These are phyloP conservation scores for Malurus alboscapulatus DNA, from an alignment of 2,113 vertebrate species.

Conservation along the genomic window DNA sequence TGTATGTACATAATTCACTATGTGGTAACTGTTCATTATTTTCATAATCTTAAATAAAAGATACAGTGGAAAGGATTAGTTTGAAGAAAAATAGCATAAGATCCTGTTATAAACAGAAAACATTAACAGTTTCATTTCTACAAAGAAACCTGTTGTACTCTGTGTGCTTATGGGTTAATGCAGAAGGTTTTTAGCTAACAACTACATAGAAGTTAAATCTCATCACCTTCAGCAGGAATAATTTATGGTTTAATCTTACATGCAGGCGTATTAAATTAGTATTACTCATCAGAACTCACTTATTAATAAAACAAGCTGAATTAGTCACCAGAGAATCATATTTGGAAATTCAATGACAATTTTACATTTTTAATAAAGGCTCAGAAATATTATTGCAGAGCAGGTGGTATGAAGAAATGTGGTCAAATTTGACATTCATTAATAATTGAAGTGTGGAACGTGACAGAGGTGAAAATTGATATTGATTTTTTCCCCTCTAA, in stretches of 20 bases:
- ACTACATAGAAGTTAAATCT: constrained; percentile 59
- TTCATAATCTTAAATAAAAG: not conserved
- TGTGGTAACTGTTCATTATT: not conserved
- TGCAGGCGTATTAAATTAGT: constrained; percentile 79
- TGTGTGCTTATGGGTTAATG: constrained; percentile 60
- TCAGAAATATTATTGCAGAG: constrained; percentile 79
- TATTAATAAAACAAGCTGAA: constrained; percentile 86
- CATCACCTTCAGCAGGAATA: constrained; percentile 79
- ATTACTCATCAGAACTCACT: constrained; percentile 81
- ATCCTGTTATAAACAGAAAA: not conserved
- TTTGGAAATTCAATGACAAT: constrained; percentile 84
- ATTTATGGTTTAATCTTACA: constrained; percentile 86
- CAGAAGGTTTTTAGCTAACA: constrained; percentile 54
- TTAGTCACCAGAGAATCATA: constrained; percentile 81
- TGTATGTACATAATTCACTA: not conserved
- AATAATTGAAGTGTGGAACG: constrained; percentile 79
- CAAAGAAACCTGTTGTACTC: not conserved
- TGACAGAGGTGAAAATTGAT: constrained; percentile 83
- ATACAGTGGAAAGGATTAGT: not conserved
- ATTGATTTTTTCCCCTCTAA: constrained; percentile 81
- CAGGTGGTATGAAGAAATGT: constrained; percentile 73
- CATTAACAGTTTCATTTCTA: not conserved
- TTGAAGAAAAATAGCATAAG: not conserved
- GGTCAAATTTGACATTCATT: constrained; percentile 85
- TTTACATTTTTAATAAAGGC: constrained; percentile 87